phyloP scores from a whole-genome alignment of 2,113 vertebrate genomes.

The Thalassarche chlororhynchos region DNA sequence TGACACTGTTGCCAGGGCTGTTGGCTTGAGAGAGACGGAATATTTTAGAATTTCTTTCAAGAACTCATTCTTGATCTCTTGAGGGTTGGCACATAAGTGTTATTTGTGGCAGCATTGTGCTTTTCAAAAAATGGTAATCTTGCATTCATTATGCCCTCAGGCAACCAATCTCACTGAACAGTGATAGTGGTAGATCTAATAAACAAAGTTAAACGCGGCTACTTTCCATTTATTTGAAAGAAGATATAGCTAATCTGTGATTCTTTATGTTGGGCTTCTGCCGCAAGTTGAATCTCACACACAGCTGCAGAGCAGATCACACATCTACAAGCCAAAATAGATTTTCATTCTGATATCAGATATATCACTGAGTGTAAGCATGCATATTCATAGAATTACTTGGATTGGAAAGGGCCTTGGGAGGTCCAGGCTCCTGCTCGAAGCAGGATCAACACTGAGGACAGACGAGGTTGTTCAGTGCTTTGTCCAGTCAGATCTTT shows the following conservation, averaged over 20 bases:
- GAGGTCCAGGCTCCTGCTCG: neutral
- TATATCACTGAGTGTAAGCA: neutral
- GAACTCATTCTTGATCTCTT: neutral
- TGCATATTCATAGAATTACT: neutral
- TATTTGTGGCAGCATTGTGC: neutral
- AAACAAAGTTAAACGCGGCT: neutral
- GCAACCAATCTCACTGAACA: neutral
- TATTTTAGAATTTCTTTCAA: neutral
- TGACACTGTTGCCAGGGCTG: neutral
- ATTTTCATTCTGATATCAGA: neutral
- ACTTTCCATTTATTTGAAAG: conserved; percentile 27
- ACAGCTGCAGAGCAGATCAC: conserved; percentile 31
- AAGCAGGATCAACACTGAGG: neutral
- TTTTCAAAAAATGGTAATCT: conserved; percentile 12
- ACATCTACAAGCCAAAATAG: neutral
- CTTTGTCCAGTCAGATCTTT: neutral
- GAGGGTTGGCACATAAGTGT: neutral
- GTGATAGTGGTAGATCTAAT: conserved; percentile 16
- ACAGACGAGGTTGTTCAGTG: neutral
- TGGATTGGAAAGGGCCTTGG: neutral
- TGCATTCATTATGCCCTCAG: neutral
- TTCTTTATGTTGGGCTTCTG: conserved; percentile 36
- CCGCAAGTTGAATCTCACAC: conserved; percentile 25
- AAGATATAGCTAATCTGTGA: conserved; percentile 35
- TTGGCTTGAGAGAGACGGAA: neutral